These are phyloP conservation scores for Trichogramma dendrolimi DNA, from an alignment of 2,888 invertebrate genomes.

Conservation along the genomic window DNA sequence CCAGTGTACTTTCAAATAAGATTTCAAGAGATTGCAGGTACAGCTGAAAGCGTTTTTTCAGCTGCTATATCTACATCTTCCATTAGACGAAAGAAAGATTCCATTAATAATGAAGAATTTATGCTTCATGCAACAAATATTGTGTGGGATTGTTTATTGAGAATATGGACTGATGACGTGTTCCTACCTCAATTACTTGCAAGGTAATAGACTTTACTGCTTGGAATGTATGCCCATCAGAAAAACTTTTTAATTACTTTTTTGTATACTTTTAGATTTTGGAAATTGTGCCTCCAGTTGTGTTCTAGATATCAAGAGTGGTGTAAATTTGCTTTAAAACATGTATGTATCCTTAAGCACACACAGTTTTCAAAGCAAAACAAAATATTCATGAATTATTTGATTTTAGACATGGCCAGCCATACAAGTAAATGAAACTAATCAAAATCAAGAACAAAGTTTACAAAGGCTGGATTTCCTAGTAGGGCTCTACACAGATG, in stretches of 20 bases:
- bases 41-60: slow-evolving; percentile 41
- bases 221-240: neutral
- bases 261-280: slow-evolving; percentile 61
- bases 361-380: neutral
- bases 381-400: slow-evolving; percentile 5
- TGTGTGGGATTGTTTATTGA: slow-evolving; percentile 56
- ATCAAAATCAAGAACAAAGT: slow-evolving; percentile 35
- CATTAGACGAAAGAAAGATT: slow-evolving; percentile 35
- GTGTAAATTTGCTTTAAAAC: slow-evolving; percentile 53
- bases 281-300: slow-evolving; percentile 83
- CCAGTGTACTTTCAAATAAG: slow-evolving; percentile 95
- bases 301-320: slow-evolving; percentile 76
- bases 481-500: slow-evolving; percentile 51
- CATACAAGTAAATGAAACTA: slow-evolving; percentile 34
- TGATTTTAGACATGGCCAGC: slow-evolving; percentile 38
- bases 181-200: slow-evolving; percentile 74
- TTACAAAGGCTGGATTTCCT: slow-evolving; percentile 45
- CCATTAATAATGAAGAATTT: slow-evolving; percentile 36
- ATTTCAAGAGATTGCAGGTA: slow-evolving; percentile 87
- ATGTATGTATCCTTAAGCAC: slow-evolving; percentile 30
- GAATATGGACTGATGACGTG: slow-evolving; percentile 75
- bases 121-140: slow-evolving; percentile 52
- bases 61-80: slow-evolving; percentile 42
- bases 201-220: slow-evolving; percentile 40
- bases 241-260: slow-evolving; percentile 7